Evolutionary conservation across 92 coral and sea anemone species (phyloP).

Genomic region (Porites evermanni): DNA sequence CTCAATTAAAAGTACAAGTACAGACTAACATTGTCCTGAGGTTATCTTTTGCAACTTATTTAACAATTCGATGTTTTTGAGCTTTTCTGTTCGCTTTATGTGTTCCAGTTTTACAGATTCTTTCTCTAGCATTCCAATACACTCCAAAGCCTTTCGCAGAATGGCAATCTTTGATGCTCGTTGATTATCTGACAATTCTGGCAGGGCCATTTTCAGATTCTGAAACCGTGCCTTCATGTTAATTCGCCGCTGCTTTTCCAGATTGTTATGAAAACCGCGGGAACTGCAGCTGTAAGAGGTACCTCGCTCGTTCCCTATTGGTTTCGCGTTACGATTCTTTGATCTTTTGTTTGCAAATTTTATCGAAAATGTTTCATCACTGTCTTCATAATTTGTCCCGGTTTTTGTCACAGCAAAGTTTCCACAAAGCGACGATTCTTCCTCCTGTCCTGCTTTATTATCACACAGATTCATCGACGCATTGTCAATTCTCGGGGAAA

Average conservation of each 20-base stretch:
- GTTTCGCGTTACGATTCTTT: not conserved
- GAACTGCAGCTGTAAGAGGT: not conserved
- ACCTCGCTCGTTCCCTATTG: not conserved
- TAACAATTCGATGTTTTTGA: conserved; percentile 24
- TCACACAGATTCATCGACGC: not conserved
- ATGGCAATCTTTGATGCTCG: conserved; percentile 76
- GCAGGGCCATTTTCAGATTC: conserved; percentile 64
- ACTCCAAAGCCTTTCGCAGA: conserved; percentile 62
- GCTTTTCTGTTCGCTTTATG: conserved; percentile 18
- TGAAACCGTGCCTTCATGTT: conserved; percentile 77
- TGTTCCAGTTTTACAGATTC: conserved; percentile 35
- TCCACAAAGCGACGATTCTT: not conserved
- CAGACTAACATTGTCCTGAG: conserved; percentile 9
- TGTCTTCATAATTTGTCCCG: not conserved
- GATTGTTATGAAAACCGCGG: conserved; percentile 57
- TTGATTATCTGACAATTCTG: conserved; percentile 52
- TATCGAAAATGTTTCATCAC: not conserved
- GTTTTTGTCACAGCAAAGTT: not conserved
- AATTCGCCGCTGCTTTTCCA: conserved; percentile 78
- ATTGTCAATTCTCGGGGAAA: not conserved
- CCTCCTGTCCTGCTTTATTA: not conserved
- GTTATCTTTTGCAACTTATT: conserved; percentile 33
- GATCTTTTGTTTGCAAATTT: not conserved
- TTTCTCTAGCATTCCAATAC: conserved; percentile 40
- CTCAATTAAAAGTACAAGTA: too few relatives aligned